These are phyloP conservation scores for Amphiduros pacificus DNA, from an alignment of 2,888 invertebrate genomes.

Conservation along the genomic window DNA sequence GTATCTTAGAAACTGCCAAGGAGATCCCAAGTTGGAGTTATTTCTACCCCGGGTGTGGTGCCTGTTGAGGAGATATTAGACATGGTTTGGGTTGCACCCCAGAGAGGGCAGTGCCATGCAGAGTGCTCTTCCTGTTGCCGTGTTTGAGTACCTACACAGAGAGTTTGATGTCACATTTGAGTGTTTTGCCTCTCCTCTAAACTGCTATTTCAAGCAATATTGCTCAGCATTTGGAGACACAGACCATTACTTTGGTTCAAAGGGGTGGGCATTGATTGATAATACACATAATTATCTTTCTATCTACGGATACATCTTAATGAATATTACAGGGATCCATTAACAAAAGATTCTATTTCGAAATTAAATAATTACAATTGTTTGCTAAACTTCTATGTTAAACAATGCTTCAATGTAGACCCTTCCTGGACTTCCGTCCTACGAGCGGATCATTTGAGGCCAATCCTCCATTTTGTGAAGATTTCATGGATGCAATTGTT, in stretches of 20 bases:
- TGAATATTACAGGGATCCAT: no score
- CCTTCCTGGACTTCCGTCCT: slow-evolving; percentile 88
- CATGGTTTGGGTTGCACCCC: slow-evolving; percentile 68
- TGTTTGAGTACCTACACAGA: slow-evolving; percentile 89
- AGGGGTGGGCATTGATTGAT: slow-evolving; percentile 78
- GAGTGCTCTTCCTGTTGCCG: slow-evolving; percentile 81
- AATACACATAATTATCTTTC: no score
- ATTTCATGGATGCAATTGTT: slow-evolving; percentile 86
- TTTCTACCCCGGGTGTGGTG: slow-evolving; percentile 94
- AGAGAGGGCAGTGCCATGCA: slow-evolving; percentile 57
- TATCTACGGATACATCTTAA: no score
- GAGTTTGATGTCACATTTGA: slow-evolving; percentile 95
- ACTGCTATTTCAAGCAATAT: slow-evolving; percentile 93
- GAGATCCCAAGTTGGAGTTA: slow-evolving; percentile 92
- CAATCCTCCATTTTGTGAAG: slow-evolving; percentile 91
- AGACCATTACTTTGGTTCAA: slow-evolving; percentile 92
- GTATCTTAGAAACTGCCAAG: slow-evolving; percentile 90
- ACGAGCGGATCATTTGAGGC: slow-evolving; percentile 93
- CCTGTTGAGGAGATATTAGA: slow-evolving; percentile 85
- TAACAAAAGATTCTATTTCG: no score
- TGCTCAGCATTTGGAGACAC: slow-evolving; percentile 95
- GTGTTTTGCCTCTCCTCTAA: slow-evolving; percentile 94
- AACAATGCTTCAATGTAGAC: no score
- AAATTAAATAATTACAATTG: no score
- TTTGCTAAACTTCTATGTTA: no score